A percentile compares a stretch with the other conserved stretches of the same genome.
These are phyloP conservation scores for Cepaea nemoralis DNA, from an alignment of 1,140 invertebrate species.

Conservation along the genomic window DNA sequence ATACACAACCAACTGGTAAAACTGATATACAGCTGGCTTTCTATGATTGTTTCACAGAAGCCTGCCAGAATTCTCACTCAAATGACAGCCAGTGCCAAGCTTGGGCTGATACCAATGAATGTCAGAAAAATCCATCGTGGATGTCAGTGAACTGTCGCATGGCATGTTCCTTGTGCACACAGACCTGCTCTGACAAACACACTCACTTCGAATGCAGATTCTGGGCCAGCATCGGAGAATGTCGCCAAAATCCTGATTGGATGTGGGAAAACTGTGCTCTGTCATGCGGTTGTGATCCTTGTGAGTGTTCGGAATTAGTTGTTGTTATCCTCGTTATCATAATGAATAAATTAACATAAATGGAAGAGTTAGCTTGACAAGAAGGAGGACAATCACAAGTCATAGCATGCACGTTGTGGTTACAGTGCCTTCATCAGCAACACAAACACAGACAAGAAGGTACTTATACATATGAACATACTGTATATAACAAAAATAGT, in stretches of 20 bases:
- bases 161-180: conserved; percentile 50
- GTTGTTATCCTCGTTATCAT: no score
- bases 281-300: conserved; percentile 59
- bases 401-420: no score
- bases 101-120: conserved; percentile 55
- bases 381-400: no score
- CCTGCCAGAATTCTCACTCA: conserved; percentile 28
- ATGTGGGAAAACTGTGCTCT: conserved; percentile 63
- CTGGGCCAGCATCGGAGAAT: conserved; percentile 63
- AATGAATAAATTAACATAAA: no score
- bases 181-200: conserved; percentile 42
- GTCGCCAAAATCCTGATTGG: conserved; percentile 56
- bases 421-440: no score
- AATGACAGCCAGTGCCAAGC: conserved; percentile 39
- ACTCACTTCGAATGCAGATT: conserved; percentile 47
- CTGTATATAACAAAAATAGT: no score
- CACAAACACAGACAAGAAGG: no score
- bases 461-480: no score
- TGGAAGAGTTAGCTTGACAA: no score
- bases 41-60: conserved; percentile 4
- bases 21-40: no score
- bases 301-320: conserved; percentile 41
- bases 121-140: conserved; percentile 57
- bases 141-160: conserved; percentile 58
- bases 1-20: background rate